Percentiles rank a stretch among this genome's conserved stretches.
Evolutionary conservation across 2,888 invertebrate genomes (phyloP).

Genomic region (Machimus rusticus): DNA sequence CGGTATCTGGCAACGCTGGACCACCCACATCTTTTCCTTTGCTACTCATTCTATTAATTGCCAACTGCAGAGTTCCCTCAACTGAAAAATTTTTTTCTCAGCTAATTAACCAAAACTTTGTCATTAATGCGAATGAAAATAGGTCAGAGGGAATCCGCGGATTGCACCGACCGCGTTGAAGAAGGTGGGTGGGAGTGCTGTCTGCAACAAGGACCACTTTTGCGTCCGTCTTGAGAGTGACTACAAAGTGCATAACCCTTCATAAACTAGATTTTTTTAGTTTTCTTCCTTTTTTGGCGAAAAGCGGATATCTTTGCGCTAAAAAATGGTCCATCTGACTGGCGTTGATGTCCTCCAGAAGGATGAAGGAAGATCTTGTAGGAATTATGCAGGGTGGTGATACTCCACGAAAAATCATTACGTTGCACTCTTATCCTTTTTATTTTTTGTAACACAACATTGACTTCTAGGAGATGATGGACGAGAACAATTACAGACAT

Average conservation of each 20-base stretch:
- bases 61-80: not conserved
- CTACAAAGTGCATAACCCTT: constrained; percentile 10
- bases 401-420: not conserved
- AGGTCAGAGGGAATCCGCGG: not conserved
- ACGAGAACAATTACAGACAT: constrained; percentile 28
- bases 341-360: not conserved
- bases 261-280: not conserved
- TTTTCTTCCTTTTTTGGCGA: not conserved
- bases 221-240: not conserved
- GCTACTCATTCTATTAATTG: not conserved
- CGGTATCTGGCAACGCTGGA: not conserved
- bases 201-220: not conserved
- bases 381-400: not conserved
- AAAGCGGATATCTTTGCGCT: not conserved
- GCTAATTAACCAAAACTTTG: constrained; percentile 35
- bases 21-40: not conserved
- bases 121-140: not conserved
- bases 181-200: not conserved
- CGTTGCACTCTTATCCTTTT: not conserved
- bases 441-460: not conserved
- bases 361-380: not conserved
- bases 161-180: not conserved
- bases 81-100: not conserved
- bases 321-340: not conserved
- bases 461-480: constrained; percentile 17